Evolutionary conservation across 1,140 invertebrate genomes (phyloP).

Genomic region (Prorops nasuta): DNA sequence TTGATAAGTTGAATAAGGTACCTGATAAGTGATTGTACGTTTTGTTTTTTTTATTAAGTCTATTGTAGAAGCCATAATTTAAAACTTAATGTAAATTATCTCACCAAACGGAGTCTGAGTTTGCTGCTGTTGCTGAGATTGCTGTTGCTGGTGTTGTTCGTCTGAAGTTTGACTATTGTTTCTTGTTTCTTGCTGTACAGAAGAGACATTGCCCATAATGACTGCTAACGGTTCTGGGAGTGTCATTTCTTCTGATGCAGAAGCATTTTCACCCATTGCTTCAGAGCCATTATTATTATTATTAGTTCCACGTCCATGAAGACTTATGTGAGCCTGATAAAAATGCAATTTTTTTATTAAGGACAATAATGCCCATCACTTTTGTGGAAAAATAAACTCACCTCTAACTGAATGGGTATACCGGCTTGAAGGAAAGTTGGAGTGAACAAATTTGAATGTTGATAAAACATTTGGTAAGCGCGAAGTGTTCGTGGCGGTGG

Average conservation of each 20-base stretch:
- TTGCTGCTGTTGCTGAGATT: constrained; percentile 19
- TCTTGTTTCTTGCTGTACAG: too few relatives aligned
- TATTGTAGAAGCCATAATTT: neutral
- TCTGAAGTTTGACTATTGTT: constrained; percentile 12
- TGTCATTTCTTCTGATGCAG: constrained; percentile 24
- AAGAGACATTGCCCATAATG: too few relatives aligned
- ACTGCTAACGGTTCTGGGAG: too few relatives aligned
- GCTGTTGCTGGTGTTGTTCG: constrained; percentile 27
- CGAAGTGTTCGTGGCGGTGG: constrained; percentile 69
- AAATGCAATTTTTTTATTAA: neutral
- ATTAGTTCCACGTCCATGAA: constrained; percentile 42
- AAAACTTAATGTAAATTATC: neutral
- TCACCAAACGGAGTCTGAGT: constrained; percentile 37
- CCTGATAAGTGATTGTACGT: constrained; percentile 23
- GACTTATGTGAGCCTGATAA: constrained; percentile 58
- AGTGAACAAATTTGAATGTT: too few relatives aligned
- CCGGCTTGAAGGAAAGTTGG: constrained; percentile 63
- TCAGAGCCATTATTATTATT: constrained; percentile 37
- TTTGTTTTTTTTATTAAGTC: neutral
- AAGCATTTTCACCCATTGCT: constrained; percentile 20
- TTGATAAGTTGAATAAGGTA: constrained; percentile 52
- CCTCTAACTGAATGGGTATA: constrained; percentile 67
- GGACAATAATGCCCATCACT: neutral
- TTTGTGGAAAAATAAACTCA: constrained; percentile 23
- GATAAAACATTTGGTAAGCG: constrained; percentile 72